A percentile compares a stretch with the other conserved stretches of the same genome.
Conservation (phyloP, 2,113 vertebrate species). For the Alectura lathami region DNA sequence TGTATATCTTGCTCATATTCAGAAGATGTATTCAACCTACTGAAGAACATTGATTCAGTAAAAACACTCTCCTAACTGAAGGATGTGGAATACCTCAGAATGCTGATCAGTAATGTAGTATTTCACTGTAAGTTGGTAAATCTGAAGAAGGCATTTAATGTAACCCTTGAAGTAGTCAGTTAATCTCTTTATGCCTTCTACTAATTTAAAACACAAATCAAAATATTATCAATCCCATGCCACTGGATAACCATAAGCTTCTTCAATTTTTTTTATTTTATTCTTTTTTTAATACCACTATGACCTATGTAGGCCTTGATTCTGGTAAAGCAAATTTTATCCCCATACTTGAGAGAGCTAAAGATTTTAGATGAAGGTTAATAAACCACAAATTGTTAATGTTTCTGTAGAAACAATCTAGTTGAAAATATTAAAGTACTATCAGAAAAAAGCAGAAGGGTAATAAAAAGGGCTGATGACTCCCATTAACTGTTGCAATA, state of each 20-base stretch:
- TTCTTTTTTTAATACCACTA: neutral
- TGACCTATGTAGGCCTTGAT: neutral
- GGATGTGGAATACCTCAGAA: neutral
- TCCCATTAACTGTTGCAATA: neutral
- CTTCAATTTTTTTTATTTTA: neutral
- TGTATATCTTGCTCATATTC: neutral
- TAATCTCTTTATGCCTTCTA: neutral
- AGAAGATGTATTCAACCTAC: neutral
- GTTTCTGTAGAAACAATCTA: neutral
- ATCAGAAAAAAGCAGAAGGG: neutral
- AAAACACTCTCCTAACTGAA: neutral
- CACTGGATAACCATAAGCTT: neutral
- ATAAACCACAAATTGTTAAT: neutral
- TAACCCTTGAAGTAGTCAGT: neutral
- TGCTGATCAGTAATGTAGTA: neutral
- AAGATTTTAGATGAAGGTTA: neutral
- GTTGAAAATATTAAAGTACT: neutral
- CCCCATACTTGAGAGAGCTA: neutral
- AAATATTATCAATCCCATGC: neutral
- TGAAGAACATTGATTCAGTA: neutral
- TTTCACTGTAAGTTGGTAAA: neutral
- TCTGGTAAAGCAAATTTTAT: neutral
- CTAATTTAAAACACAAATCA: neutral
- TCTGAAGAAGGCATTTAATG: neutral
- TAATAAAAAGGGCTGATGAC: neutral